Percentiles rank a stretch among this genome's conserved stretches.
Conservation (phyloP, 1,140 invertebrate species). For the Bombus vancouverensis region DNA sequence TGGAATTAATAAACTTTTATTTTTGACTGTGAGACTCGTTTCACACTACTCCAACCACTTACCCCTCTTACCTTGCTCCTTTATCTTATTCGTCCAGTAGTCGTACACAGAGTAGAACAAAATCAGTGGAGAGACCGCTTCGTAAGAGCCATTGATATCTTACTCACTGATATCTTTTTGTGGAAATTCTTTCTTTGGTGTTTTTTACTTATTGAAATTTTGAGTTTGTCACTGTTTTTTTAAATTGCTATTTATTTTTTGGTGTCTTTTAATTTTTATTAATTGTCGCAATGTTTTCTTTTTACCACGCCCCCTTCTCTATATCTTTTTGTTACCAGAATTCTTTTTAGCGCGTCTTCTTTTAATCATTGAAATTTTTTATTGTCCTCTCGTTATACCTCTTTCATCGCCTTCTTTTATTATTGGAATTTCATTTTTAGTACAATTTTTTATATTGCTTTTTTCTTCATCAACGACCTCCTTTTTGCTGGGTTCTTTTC, state of each 20-base stretch:
- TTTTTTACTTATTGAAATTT: too few species aligned
- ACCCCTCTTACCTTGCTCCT: neutral
- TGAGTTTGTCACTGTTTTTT: too few species aligned
- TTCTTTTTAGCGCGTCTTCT: neutral
- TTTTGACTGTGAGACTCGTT: neutral
- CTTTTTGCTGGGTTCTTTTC: neutral
- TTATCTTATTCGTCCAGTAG: constrained; percentile 7
- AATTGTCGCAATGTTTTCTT: too few species aligned
- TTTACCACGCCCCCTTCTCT: too few species aligned
- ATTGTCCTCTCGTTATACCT: too few species aligned
- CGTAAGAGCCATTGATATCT: neutral
- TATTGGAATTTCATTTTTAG: neutral
- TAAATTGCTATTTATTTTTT: too few species aligned
- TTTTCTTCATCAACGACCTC: neutral
- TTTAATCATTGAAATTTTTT: neutral
- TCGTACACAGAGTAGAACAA: neutral
- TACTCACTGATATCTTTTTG: neutral
- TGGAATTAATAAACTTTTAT: constrained; percentile 36
- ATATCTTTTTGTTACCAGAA: too few species aligned
- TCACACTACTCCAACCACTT: constrained; percentile 14
- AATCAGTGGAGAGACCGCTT: too few species aligned
- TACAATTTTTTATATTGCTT: neutral
- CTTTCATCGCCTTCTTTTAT: neutral
- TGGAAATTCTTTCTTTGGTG: neutral
- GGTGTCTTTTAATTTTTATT: too few species aligned